These are phyloP conservation scores for Tenthredo amoena DNA, from an alignment of 2,888 invertebrate species.

Conservation along the genomic window DNA sequence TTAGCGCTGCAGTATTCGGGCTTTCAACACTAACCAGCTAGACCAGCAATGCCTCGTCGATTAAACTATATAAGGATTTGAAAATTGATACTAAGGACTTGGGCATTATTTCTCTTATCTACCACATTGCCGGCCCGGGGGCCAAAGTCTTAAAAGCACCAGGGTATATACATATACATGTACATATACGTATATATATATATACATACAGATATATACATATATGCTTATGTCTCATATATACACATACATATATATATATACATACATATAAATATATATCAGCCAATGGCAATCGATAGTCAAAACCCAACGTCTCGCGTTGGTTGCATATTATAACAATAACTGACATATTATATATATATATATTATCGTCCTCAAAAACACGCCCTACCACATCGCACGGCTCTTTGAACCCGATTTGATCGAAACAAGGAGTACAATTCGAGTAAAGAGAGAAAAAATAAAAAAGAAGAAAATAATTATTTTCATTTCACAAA, in stretches of 20 bases:
- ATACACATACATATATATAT: not conserved
- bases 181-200: not conserved
- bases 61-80: constrained; percentile 49
- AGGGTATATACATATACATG: not conserved
- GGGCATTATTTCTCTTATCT: constrained; percentile 54
- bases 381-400: constrained; percentile 17
- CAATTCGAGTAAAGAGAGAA: not conserved
- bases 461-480: not conserved
- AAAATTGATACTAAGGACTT: constrained; percentile 49
- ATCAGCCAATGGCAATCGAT: constrained; percentile 17
- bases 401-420: not conserved
- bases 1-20: not conserved
- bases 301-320: constrained; percentile 9
- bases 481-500: not conserved
- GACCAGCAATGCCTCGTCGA: constrained; percentile 49
- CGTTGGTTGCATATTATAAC: not conserved
- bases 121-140: constrained; percentile 75
- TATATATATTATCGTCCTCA: not conserved
- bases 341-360: constrained; percentile 1
- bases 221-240: not conserved
- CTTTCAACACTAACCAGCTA: constrained; percentile 48
- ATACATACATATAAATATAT: not conserved
- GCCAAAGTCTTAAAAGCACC: constrained; percentile 70
- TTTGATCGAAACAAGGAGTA: not conserved
- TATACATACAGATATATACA: not conserved